Percentiles rank a stretch among this genome's conserved stretches.
phyloP scores from a whole-genome alignment of 2,113 vertebrate species.

The Atlantisia rogersi region DNA sequence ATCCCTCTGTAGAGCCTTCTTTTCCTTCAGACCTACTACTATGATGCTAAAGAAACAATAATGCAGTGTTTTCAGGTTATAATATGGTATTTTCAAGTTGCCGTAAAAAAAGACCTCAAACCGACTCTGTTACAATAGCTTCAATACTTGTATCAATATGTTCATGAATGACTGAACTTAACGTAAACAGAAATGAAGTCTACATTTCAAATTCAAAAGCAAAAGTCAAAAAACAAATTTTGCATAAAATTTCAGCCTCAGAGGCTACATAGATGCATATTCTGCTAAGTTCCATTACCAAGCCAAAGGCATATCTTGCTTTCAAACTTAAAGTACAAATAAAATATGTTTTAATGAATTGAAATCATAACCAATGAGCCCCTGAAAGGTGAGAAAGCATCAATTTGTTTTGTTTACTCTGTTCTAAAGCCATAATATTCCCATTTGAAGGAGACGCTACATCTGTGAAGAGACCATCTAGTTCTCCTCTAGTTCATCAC shows the following conservation, averaged over 20 bases:
- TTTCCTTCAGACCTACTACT: neutral
- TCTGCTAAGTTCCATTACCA: neutral
- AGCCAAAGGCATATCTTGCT: slow-evolving; percentile 29
- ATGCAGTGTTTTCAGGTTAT: neutral
- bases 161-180: neutral
- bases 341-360: slow-evolving; percentile 59
- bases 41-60: neutral
- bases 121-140: neutral
- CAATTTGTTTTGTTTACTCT: slow-evolving; percentile 24
- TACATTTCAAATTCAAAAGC: slow-evolving; percentile 24
- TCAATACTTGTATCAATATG: neutral
- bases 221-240: slow-evolving; percentile 7
- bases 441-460: slow-evolving; percentile 1
- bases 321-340: slow-evolving; percentile 36
- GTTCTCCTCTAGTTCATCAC: slow-evolving; percentile 21
- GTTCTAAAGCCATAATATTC: slow-evolving; percentile 47
- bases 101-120: neutral
- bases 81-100: neutral
- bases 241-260: slow-evolving; percentile 26
- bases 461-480: slow-evolving; percentile 5
- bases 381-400: slow-evolving; percentile 40
- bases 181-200: neutral
- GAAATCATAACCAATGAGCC: slow-evolving; percentile 20
- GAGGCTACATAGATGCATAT: slow-evolving; percentile 22
- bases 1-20: no score